phyloP scores from a whole-genome alignment of 2,797 vertebrate species.

The Acrossocheilus wenchowensis region DNA sequence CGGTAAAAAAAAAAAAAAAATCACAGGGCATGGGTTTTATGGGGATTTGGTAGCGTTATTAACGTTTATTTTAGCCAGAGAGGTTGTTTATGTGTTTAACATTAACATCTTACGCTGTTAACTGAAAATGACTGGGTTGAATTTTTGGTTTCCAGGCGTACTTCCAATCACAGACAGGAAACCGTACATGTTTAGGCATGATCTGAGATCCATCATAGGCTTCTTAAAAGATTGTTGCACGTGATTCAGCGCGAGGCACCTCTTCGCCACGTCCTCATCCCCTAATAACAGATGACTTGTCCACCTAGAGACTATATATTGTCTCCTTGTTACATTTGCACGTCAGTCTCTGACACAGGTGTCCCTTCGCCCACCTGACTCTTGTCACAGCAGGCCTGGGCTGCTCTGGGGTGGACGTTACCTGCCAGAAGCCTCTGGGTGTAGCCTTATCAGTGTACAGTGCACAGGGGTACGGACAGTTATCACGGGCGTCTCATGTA shows the following conservation, averaged over 20 bases:
- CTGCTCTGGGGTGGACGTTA: not conserved
- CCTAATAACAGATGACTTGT: not conserved
- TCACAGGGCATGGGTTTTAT: not conserved
- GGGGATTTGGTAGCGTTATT: not conserved
- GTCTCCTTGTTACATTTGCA: not conserved
- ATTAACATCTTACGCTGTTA: not conserved
- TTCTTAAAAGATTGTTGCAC: not conserved
- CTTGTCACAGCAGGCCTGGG: not conserved
- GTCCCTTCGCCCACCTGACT: not conserved
- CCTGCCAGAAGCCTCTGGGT: conserved; percentile 15
- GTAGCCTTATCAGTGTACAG: conserved; percentile 32
- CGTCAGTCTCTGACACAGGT: not conserved
- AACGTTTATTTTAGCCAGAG: not conserved
- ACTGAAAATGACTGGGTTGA: not conserved
- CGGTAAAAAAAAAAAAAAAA: not conserved
- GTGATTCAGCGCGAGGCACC: not conserved
- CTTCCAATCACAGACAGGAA: conserved; percentile 13
- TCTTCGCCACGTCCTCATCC: not conserved
- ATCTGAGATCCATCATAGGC: not conserved
- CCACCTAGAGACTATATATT: not conserved
- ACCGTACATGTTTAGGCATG: conserved; percentile 10
- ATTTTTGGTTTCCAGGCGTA: not conserved
- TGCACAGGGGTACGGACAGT: conserved; percentile 6
- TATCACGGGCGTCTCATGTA: not conserved
- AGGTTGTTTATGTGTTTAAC: not conserved